These are phyloP conservation scores for Pseudachorutes palmiensis DNA, from an alignment of 1,140 invertebrate genomes.

Conservation along the genomic window DNA sequence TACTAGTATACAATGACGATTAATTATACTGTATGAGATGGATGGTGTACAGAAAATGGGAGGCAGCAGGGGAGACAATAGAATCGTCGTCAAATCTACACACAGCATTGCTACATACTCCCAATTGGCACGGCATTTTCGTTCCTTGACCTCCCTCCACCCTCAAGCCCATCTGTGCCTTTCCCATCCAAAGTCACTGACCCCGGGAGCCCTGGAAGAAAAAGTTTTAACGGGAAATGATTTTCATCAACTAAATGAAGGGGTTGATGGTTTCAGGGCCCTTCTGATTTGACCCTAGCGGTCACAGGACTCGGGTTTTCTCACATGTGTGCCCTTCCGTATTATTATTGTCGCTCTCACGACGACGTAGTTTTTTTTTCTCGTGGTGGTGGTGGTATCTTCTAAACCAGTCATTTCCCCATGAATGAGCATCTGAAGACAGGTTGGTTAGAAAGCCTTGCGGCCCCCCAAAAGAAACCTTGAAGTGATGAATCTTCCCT, in stretches of 20 bases:
- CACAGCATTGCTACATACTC: no score
- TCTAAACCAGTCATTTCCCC: background rate
- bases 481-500: constrained; percentile 1
- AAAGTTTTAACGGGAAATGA: constrained; percentile 8
- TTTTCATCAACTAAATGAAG: constrained; percentile 11
- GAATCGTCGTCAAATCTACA: background rate
- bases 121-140: background rate
- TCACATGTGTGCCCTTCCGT: background rate
- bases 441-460: background rate
- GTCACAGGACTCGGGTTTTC: background rate
- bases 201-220: constrained; percentile 6
- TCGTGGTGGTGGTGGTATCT: no score
- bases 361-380: background rate
- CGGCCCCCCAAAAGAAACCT: background rate
- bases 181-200: background rate
- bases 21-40: no score
- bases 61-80: background rate
- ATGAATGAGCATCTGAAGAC: background rate
- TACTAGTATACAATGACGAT: no score
- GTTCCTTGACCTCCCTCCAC: constrained; percentile 2
- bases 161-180: constrained; percentile 5
- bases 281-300: constrained; percentile 10
- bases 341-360: background rate
- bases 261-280: no score
- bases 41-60: no score